phyloP scores from a whole-genome alignment of 2,888 invertebrate species.

The Caenorhabditis afra region DNA sequence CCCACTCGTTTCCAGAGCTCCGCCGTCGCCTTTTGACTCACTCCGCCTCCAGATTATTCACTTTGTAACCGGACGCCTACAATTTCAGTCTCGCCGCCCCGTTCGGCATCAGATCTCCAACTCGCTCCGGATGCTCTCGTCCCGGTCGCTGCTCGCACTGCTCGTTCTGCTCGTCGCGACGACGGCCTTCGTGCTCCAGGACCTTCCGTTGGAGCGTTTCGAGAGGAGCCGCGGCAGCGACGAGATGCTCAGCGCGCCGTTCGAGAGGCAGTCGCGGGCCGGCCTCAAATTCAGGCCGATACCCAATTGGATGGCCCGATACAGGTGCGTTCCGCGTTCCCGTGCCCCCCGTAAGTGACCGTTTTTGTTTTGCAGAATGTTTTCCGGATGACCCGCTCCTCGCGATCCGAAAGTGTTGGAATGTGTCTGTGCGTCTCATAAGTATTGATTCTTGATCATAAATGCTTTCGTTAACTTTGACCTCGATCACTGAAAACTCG shows the following conservation, averaged over 20 bases:
- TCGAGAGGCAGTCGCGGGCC: conserved; percentile 33
- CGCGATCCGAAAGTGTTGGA: too few species aligned
- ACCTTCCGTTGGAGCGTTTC: conserved; percentile 61
- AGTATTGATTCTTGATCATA: conserved; percentile 35
- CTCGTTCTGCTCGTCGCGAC: conserved; percentile 13
- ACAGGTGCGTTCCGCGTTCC: conserved; percentile 16
- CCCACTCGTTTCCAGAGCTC: background rate
- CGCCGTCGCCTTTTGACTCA: background rate
- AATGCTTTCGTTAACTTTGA: conserved; percentile 34
- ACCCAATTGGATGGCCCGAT: conserved; percentile 20
- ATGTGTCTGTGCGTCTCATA: background rate
- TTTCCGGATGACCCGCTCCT: conserved; percentile 16
- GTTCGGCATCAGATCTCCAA: background rate
- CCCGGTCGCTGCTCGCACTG: conserved; percentile 27
- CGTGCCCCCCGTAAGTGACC: background rate
- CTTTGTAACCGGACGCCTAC: background rate
- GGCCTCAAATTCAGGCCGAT: conserved; percentile 17
- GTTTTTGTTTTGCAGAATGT: conserved; percentile 18
- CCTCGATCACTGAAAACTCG: conserved; percentile 17
- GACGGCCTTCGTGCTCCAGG: conserved; percentile 55
- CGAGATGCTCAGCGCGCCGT: background rate
- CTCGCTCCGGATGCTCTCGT: conserved; percentile 24
- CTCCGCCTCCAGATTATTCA: conserved; percentile 9
- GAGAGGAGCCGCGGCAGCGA: conserved; percentile 43
- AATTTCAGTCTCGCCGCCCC: background rate